phyloP scores from a whole-genome alignment of 2,888 invertebrate genomes.

The Apeira syringaria region DNA sequence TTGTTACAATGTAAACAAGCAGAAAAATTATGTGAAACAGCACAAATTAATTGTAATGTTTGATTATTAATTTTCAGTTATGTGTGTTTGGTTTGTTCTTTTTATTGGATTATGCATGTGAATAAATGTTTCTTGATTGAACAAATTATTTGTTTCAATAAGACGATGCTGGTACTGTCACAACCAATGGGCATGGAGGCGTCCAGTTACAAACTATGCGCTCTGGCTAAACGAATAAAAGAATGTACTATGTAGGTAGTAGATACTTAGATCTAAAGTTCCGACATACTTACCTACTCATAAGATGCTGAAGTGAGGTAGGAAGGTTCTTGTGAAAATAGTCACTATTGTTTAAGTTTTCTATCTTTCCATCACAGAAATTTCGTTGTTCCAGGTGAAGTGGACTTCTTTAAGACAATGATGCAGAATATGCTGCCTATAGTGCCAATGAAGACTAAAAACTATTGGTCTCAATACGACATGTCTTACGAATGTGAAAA shows the following conservation, averaged over 20 bases:
- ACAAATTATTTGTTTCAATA: conserved; percentile 24
- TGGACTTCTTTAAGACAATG: conserved; percentile 78
- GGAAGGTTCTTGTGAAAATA: conserved; percentile 9
- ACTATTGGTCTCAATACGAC: conserved; percentile 76
- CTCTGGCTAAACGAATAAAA: no score
- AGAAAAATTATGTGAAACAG: conserved; percentile 17
- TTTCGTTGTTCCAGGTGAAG: conserved; percentile 79
- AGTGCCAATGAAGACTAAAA: conserved; percentile 78
- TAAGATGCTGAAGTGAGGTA: conserved; percentile 10
- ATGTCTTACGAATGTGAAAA: conserved; percentile 83
- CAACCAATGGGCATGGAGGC: background rate
- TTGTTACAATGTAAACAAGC: no score
- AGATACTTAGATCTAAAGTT: no score
- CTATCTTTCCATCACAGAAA: conserved; percentile 34
- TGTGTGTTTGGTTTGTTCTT: conserved; percentile 79
- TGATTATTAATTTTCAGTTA: conserved; percentile 62
- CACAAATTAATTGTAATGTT: conserved; percentile 57
- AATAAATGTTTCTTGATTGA: conserved; percentile 79
- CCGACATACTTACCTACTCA: no score
- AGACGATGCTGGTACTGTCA: background rate
- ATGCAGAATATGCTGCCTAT: conserved; percentile 77
- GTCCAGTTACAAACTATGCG: background rate
- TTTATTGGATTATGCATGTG: conserved; percentile 74
- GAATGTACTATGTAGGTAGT: no score
- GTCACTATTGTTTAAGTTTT: background rate